These are phyloP conservation scores for Leucosticte australis DNA, from an alignment of 2,113 vertebrate species.

Conservation along the genomic window DNA sequence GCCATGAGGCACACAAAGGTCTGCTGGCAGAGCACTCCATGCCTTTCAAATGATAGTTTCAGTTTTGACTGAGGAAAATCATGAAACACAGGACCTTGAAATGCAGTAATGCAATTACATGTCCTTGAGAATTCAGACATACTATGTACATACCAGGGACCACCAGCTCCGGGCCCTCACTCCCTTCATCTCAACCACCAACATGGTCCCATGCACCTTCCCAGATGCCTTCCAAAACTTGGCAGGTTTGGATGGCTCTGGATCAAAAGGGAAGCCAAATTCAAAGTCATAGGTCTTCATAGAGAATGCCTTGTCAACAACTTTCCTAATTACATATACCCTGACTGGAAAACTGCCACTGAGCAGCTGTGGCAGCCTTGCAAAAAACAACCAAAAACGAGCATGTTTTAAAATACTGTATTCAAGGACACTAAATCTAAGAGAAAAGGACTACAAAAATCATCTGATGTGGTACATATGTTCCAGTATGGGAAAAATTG, in stretches of 20 bases:
- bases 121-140: background rate
- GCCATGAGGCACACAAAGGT: rapidly evolving
- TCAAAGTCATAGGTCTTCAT: background rate
- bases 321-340: background rate
- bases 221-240: background rate
- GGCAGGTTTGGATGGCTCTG: background rate
- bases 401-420: background rate
- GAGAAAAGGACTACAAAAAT: background rate
- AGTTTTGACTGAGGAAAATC: background rate
- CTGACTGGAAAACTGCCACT: background rate
- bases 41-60: background rate
- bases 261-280: background rate
- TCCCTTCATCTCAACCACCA: background rate
- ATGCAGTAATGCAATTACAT: background rate
- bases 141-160: rapidly evolving
- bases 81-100: background rate
- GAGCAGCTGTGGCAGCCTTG: background rate
- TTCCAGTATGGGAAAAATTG: background rate
- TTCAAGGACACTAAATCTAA: background rate
- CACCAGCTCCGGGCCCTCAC: background rate
- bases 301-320: background rate
- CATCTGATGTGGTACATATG: background rate
- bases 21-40: background rate
- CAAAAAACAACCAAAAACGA: background rate
- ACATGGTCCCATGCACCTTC: rapidly evolving